These are phyloP conservation scores for Cotesia glomerata DNA, from an alignment of 1,140 invertebrate species.

Conservation along the genomic window DNA sequence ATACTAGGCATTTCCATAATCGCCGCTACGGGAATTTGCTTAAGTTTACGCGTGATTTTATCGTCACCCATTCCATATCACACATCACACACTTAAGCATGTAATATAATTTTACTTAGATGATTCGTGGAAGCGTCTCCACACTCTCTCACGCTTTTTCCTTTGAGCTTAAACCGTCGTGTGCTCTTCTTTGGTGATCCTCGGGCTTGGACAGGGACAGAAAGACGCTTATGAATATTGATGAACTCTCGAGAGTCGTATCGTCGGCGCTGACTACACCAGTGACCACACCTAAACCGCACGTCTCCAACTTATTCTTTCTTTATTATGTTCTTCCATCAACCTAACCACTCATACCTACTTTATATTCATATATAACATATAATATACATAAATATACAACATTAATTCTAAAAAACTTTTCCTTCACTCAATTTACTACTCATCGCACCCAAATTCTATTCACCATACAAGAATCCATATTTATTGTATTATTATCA, in stretches of 20 bases:
- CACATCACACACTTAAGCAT: background rate
- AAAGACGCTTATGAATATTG: slow-evolving; percentile 61
- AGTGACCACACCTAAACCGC: slow-evolving; percentile 42
- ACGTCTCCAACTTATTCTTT: background rate
- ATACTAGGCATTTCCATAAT: slow-evolving; percentile 26
- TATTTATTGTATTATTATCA: too few species aligned
- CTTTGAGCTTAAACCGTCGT: too few species aligned
- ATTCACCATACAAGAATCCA: too few species aligned
- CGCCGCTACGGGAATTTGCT: slow-evolving; percentile 22
- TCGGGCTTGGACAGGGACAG: slow-evolving; percentile 52
- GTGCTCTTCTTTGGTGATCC: slow-evolving; percentile 41
- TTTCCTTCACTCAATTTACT: too few species aligned
- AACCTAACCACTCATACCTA: slow-evolving; percentile 5
- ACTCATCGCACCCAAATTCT: too few species aligned
- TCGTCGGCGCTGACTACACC: slow-evolving; percentile 38
- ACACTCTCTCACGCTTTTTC: too few species aligned
- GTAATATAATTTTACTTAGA: background rate
- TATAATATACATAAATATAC: too few species aligned
- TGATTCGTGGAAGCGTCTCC: slow-evolving; percentile 1
- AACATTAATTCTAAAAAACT: too few species aligned
- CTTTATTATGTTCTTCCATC: slow-evolving; percentile 1
- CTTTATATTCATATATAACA: background rate
- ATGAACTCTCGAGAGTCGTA: slow-evolving; percentile 50
- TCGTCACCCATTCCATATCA: slow-evolving; percentile 23
- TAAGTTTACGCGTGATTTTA: slow-evolving; percentile 28